Evolutionary conservation across 2,113 vertebrate species (phyloP).

Genomic region (Oncorhynchus mykiss): DNA sequence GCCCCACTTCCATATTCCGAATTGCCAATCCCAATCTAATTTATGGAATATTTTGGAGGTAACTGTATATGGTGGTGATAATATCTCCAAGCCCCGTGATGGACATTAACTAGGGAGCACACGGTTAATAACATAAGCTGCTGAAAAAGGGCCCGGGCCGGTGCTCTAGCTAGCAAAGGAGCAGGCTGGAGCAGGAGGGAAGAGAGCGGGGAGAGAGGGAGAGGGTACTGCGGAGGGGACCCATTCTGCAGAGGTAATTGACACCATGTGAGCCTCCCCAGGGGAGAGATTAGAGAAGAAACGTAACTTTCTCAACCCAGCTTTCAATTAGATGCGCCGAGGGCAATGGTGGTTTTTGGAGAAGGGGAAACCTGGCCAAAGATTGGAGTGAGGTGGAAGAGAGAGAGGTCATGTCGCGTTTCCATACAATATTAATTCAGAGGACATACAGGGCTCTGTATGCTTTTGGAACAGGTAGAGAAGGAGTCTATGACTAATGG

Average conservation of each 20-base stretch:
- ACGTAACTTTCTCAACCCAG: conserved; percentile 85
- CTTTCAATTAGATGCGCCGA: conserved; percentile 99
- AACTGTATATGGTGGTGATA: conserved; percentile 93
- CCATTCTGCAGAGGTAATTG: conserved; percentile 90
- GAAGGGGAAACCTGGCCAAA: conserved; percentile 59
- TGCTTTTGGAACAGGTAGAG: neutral
- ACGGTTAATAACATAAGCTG: conserved; percentile 96
- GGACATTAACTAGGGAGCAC: conserved; percentile 94
- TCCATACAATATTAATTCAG: too few species aligned
- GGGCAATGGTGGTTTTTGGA: conserved; percentile 81
- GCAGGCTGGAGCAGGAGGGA: conserved; percentile 33
- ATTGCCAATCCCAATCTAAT: conserved; percentile 86
- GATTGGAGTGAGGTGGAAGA: neutral
- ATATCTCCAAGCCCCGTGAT: conserved; percentile 95
- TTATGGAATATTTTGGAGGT: conserved; percentile 92
- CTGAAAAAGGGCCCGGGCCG: conserved; percentile 76
- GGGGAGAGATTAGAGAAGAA: conserved; percentile 89
- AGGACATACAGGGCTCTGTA: conserved; percentile 1
- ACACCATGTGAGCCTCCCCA: conserved; percentile 95
- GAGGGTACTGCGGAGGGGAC: conserved; percentile 51
- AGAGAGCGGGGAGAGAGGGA: neutral
- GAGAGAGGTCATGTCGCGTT: too few species aligned
- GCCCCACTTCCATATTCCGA: conserved; percentile 69
- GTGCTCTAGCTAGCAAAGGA: conserved; percentile 77
- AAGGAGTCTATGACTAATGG: neutral